phyloP scores from a whole-genome alignment of 2,113 vertebrate genomes.

The Campylomormyrus tamandua region DNA sequence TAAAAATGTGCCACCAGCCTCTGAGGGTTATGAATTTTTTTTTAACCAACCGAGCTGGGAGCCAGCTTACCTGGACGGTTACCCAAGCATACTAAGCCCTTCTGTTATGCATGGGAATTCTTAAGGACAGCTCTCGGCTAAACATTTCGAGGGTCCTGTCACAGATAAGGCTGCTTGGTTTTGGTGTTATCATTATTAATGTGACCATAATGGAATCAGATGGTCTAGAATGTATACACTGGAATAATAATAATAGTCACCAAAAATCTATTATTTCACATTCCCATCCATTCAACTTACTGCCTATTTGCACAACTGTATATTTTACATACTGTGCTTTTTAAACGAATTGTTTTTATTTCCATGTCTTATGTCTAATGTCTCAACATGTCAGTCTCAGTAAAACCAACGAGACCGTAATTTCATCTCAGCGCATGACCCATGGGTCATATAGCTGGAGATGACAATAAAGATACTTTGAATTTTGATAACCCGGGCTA shows the following conservation, averaged over 20 bases:
- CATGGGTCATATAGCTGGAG: not conserved
- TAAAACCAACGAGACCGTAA: not conserved
- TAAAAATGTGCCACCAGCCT: not conserved
- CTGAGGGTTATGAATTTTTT: not conserved
- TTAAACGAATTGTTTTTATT: not conserved
- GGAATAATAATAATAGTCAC: not conserved
- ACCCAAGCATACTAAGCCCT: not conserved
- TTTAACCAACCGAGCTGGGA: not conserved
- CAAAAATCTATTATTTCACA: not conserved
- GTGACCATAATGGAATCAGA: not conserved
- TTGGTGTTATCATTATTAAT: not conserved
- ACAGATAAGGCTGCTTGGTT: not conserved
- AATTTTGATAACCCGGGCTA: not conserved
- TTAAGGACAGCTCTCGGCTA: not conserved
- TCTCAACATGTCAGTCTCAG: not conserved
- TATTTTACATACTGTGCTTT: not conserved
- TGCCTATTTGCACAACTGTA: not conserved
- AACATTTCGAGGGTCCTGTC: not conserved
- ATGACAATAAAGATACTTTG: not conserved
- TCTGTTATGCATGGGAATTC: not conserved
- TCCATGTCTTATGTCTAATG: not conserved
- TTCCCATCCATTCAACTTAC: not conserved
- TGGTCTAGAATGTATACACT: not conserved
- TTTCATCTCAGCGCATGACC: not conserved
- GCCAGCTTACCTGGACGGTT: not conserved